Base-by-base conservation (phyloP, 35 echinoderm and acorn worm species). In the Acanthaster planci region DNA sequence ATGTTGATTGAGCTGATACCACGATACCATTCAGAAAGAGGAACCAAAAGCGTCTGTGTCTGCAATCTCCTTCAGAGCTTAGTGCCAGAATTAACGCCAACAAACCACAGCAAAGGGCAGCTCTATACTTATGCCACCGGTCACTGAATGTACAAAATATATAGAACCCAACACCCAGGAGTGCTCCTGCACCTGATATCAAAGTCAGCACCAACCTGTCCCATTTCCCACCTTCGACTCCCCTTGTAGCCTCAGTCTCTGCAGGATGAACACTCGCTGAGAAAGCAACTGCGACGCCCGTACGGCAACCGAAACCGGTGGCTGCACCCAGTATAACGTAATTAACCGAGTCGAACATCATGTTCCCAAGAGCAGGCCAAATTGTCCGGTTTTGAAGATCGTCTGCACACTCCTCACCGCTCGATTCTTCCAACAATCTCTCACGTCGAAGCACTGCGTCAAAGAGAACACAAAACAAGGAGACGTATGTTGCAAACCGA, bases 251-350 rank as follows among this genome's bases (percentile, higher is more conserved):
- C 64, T 26, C 8, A 23, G 5, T 30, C 64, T 72, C 64, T 34
- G 10, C 23, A 14, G 64, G 64, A 0, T 30, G 64, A 26, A 72
- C 19, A 72, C 64, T 72, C 64, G 64, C 64, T 29, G 64, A 72
- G 64, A 72, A 72, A 26, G 64, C 64, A 30, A 72, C 64, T 27
- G 64, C 64, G 14, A 72, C n/a, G 9, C 64, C 64, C 9, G 64
- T 72, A 26, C 64, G 64, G 30, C 23, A 72, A 9, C 64, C 64
- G 14, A 72, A 34, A 72, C 64, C 64, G 8, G 21, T 31, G 12
- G 64, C 64, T 3, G 64, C 34, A 34, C 64, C 64, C 23, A 72
- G 30, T 7, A 72, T 35, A 34, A 30, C 64, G 26, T 19, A 27
- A 34, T 72, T 72, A 2, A 72, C 5, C 64, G 34, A 14, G 8